Percentiles rank a stretch among this genome's conserved stretches.
phyloP scores from a whole-genome alignment of 2,113 vertebrate genomes.

The Acinonyx jubatus region DNA sequence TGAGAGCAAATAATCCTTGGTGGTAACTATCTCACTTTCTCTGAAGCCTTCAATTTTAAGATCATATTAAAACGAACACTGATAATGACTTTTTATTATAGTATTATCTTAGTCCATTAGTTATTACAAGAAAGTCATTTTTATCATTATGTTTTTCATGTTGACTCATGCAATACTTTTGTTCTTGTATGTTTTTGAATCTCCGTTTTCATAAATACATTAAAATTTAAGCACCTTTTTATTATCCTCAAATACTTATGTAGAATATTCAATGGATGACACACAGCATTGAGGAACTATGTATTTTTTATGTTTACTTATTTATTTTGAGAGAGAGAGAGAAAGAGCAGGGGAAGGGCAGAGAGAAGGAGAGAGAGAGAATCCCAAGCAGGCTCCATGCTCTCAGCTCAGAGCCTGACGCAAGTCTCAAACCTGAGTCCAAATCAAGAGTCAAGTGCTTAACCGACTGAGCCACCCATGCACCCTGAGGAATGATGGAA shows the following conservation, averaged over 20 bases:
- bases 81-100: not conserved
- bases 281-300: not conserved
- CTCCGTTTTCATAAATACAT: not conserved
- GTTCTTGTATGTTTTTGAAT: not conserved
- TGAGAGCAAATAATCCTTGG: not conserved
- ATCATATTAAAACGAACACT: not conserved
- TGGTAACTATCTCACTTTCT: not conserved
- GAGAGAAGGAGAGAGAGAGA: too few relatives aligned
- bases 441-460: too few relatives aligned
- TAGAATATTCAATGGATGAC: not conserved
- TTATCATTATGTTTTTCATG: not conserved
- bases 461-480: too few relatives aligned
- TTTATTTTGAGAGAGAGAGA: too few relatives aligned
- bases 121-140: constrained; percentile 12
- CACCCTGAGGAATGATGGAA: not conserved
- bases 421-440: too few relatives aligned
- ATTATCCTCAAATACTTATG: not conserved
- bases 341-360: too few relatives aligned
- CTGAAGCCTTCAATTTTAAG: constrained; percentile 7
- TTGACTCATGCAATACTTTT: not conserved
- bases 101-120: not conserved
- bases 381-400: too few relatives aligned
- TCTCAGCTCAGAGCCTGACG: too few relatives aligned
- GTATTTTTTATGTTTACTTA: too few relatives aligned
- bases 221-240: constrained; percentile 42